Evolutionary conservation across 1,140 invertebrate genomes (phyloP), one percentile per base, ranked within the genome.

Genomic region (Artemia franciscana): DNA sequence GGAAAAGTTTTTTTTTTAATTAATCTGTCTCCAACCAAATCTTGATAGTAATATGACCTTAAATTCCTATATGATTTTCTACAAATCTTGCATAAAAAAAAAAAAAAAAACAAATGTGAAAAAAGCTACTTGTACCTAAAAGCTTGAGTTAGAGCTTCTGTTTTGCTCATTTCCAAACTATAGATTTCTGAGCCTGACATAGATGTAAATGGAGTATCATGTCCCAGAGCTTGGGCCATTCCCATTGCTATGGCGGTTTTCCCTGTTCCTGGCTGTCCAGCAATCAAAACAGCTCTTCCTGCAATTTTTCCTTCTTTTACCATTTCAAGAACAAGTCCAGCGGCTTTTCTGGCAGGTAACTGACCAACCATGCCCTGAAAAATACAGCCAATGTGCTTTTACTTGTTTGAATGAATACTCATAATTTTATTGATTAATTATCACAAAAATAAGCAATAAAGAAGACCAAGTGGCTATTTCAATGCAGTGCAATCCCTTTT

Each of bases 361-460:
- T 99, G 96, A 0, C 96, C 96, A 64, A 99, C 96, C 92, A 99
- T 96, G 60, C 96, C 96, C 77, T 98, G 91, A 0, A 89, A 93
- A 12, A 85, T 15, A 23, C 1, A 4, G n/a, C n/a, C n/a, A n/a
- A n/a, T n/a, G n/a, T n/a, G n/a, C n/a, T n/a, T n/a, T n/a, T n/a
- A n/a, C n/a, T n/a, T n/a, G n/a, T n/a, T n/a, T n/a, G n/a, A n/a
- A n/a, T n/a, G n/a, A n/a, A n/a, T n/a, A n/a, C n/a, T n/a, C n/a
- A n/a, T n/a, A n/a, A n/a, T n/a, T n/a, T n/a, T n/a, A n/a, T n/a
- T n/a, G n/a, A n/a, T n/a, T n/a, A n/a, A n/a, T n/a, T n/a, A n/a
- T n/a, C n/a, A n/a, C n/a, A n/a, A n/a, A n/a, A n/a, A n/a, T n/a
- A n/a, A n/a, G n/a, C n/a, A n/a, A n/a, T n/a, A n/a, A n/a, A n/a